These are phyloP conservation scores for Tuta absoluta DNA, from an alignment of 2,888 invertebrate genomes.

Conservation along the genomic window DNA sequence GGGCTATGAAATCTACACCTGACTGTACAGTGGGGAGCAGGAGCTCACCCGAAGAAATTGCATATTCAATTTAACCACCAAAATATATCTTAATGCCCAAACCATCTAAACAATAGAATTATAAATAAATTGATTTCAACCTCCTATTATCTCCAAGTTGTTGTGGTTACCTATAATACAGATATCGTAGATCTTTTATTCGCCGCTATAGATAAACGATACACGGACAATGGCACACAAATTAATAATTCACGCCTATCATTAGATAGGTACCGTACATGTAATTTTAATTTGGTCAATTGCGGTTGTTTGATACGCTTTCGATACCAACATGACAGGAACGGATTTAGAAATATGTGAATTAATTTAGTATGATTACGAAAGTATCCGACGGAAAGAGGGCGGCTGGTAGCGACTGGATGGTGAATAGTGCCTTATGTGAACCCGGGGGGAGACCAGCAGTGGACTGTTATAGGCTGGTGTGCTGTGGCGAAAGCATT, in stretches of 20 bases:
- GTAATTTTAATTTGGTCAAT: conserved; percentile 70
- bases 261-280: conserved; percentile 52
- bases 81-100: not conserved
- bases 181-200: conserved; percentile 29
- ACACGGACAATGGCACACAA: conserved; percentile 65
- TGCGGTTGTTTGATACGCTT: conserved; percentile 58
- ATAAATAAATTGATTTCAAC: not conserved
- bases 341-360: conserved; percentile 26
- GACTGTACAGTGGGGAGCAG: too few species aligned
- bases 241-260: conserved; percentile 76
- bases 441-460: too few species aligned
- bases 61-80: not conserved
- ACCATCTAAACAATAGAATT: not conserved
- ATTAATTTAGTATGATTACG: too few species aligned
- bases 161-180: not conserved
- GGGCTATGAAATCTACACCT: too few species aligned
- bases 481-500: too few species aligned
- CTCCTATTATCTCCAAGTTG: not conserved
- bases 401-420: too few species aligned
- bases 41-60: not conserved
- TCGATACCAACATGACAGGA: conserved; percentile 37
- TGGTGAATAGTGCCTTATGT: too few species aligned
- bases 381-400: too few species aligned
- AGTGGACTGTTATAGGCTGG: too few species aligned
- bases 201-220: conserved; percentile 41